Conservation (phyloP, 2,797 vertebrate species). For the Cuniculus paca region DNA sequence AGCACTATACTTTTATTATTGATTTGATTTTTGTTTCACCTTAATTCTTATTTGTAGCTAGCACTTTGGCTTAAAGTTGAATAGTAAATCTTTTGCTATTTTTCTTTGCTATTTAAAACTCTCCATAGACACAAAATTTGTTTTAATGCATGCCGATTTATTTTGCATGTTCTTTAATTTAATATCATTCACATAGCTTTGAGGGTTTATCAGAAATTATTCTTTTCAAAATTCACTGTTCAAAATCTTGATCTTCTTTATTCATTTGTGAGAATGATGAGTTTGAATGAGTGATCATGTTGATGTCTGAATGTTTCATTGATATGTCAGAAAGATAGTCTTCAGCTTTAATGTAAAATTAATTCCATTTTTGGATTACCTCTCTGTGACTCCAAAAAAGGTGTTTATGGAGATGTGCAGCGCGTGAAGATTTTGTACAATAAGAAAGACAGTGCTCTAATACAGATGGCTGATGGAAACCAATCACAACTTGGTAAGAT, state of each 20-base stretch:
- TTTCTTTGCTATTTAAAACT: slow-evolving; percentile 92
- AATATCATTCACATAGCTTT: slow-evolving; percentile 95
- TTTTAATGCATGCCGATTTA: slow-evolving; percentile 95
- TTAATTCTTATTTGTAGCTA: slow-evolving; percentile 94
- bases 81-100: slow-evolving; percentile 92
- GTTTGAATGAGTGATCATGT: slow-evolving; percentile 92
- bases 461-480: slow-evolving; percentile 98
- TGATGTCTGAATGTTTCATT: slow-evolving; percentile 93
- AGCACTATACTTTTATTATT: slow-evolving; percentile 97
- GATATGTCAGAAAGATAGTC: slow-evolving; percentile 86
- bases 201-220: slow-evolving; percentile 93
- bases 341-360: slow-evolving; percentile 85
- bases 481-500: slow-evolving; percentile 98
- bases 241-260: slow-evolving; percentile 93
- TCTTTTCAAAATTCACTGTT: slow-evolving; percentile 94
- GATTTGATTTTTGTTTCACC: slow-evolving; percentile 94
- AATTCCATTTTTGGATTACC: slow-evolving; percentile 90
- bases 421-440: slow-evolving; percentile 99
- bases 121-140: slow-evolving; percentile 92
- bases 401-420: slow-evolving; percentile 98
- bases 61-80: slow-evolving; percentile 93
- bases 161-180: slow-evolving; percentile 96
- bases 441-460: slow-evolving; percentile 99
- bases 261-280: slow-evolving; percentile 93
- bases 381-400: slow-evolving; percentile 92